phyloP scores from a whole-genome alignment of 2,888 invertebrate species.

The Leptura quadrifasciata region DNA sequence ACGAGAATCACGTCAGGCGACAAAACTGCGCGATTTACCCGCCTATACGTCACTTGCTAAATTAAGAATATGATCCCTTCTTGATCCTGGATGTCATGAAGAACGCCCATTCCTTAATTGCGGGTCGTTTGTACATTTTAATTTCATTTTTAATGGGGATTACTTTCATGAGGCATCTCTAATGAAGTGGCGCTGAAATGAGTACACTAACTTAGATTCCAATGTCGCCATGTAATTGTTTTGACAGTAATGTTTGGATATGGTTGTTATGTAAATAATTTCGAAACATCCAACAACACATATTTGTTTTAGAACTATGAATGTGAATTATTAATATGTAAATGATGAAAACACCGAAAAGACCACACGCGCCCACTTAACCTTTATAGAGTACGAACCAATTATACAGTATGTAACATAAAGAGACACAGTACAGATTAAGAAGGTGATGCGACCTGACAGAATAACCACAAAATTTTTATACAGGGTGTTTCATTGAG shows the following conservation, averaged over 20 bases:
- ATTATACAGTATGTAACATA: no score
- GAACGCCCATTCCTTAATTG: conserved; percentile 65
- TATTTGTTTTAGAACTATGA: background rate
- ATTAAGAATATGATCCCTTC: conserved; percentile 72
- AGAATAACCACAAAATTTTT: no score
- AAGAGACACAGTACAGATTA: no score
- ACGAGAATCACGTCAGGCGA: conserved; percentile 71
- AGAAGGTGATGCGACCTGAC: no score
- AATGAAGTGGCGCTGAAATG: conserved; percentile 18
- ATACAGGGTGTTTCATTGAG: no score
- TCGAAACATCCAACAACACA: background rate
- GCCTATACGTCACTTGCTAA: conserved; percentile 71
- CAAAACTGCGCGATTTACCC: conserved; percentile 70
- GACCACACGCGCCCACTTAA: no score
- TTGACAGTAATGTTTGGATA: background rate
- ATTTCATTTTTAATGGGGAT: conserved; percentile 63
- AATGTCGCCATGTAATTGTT: conserved; percentile 15
- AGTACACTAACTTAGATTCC: background rate
- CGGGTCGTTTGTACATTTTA: conserved; percentile 66
- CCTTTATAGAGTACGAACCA: no score
- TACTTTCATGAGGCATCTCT: conserved; percentile 27
- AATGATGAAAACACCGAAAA: background rate
- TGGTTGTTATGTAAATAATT: background rate
- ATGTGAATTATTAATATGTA: background rate
- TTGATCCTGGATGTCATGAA: conserved; percentile 48